Percentiles rank a stretch among this genome's conserved stretches.
Evolutionary conservation across 2,888 invertebrate genomes (phyloP).

Genomic region (Cancer borealis): DNA sequence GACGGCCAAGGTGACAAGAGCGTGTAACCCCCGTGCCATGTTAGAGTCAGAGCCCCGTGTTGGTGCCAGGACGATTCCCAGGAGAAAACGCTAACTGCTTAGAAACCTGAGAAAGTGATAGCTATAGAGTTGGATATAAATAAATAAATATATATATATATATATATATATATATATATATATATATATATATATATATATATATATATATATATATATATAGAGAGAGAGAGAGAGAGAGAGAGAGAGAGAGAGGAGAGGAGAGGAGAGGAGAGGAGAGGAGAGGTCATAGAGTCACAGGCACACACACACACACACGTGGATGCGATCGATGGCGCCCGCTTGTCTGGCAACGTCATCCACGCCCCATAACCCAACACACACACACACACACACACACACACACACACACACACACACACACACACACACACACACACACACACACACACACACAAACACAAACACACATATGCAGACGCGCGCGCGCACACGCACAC

Average conservation of each 20-base stretch:
- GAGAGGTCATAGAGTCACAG: neutral
- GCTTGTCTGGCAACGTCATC: neutral
- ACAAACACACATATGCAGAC: constrained; percentile 26
- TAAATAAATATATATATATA: no score
- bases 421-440: neutral
- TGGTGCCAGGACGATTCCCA: neutral
- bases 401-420: neutral
- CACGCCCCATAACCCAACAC: neutral
- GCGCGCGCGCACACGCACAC: neutral
- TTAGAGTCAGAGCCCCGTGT: neutral
- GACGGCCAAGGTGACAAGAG: constrained; percentile 30
- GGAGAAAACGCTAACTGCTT: neutral
- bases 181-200: no score
- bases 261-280: neutral
- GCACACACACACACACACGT: constrained; percentile 32
- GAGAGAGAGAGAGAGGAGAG: no score
- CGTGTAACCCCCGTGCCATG: no score
- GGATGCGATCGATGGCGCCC: neutral
- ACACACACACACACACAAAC: constrained; percentile 4
- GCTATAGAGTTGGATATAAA: no score
- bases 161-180: no score
- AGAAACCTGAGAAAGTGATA: no score
- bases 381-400: neutral
- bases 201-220: no score
- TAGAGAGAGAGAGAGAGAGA: no score